These are phyloP conservation scores for Perccottus glenii DNA, from an alignment of 2,113 vertebrate genomes.

Conservation along the genomic window DNA sequence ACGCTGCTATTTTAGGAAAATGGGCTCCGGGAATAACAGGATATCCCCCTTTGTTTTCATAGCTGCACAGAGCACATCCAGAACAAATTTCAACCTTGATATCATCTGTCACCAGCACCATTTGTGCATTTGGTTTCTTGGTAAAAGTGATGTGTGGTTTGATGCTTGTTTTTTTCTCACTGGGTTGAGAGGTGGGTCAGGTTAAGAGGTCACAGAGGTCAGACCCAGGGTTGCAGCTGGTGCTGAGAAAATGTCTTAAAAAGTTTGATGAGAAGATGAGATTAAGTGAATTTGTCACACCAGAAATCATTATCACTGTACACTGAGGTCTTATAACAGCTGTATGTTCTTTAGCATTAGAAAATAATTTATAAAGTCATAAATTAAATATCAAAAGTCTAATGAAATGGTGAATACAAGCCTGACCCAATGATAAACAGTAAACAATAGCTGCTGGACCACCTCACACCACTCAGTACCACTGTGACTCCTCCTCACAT, in stretches of 20 bases:
- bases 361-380: no score
- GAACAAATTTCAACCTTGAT: slow-evolving; percentile 15
- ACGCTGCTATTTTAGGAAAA: slow-evolving; percentile 69
- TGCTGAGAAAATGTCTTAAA: background rate
- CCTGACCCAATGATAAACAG: no score
- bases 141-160: slow-evolving; percentile 9
- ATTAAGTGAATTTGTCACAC: background rate
- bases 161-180: slow-evolving; percentile 1
- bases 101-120: slow-evolving; percentile 8
- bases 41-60: slow-evolving; percentile 69
- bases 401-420: no score
- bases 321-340: background rate
- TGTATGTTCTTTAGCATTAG: no score
- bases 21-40: slow-evolving; percentile 72
- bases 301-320: background rate
- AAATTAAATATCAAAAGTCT: no score
- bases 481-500: background rate
- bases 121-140: background rate
- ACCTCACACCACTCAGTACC: no score
- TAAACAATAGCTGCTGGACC: no score
- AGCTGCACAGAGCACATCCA: slow-evolving; percentile 17
- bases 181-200: slow-evolving; percentile 40
- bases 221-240: slow-evolving; percentile 43
- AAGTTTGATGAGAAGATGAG: background rate
- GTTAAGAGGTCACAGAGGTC: slow-evolving; percentile 40